Evolutionary conservation across 2,797 vertebrate species (phyloP).

Genomic region (Neomorphus geoffroyi): DNA sequence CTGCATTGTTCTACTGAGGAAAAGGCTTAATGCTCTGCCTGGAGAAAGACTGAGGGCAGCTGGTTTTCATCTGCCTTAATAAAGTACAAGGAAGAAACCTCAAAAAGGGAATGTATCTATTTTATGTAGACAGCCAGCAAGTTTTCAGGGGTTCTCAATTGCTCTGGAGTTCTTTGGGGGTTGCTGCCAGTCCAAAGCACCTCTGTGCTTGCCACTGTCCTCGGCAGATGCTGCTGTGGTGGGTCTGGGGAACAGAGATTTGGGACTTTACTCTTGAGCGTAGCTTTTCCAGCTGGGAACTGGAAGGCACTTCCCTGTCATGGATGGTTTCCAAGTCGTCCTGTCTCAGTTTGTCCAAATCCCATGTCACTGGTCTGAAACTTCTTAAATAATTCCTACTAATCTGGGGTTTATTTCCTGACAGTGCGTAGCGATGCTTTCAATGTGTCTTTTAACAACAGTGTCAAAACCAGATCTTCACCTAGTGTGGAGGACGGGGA

Average conservation of each 20-base stretch:
- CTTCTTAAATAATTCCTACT: background rate
- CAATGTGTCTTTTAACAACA: background rate
- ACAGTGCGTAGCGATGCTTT: background rate
- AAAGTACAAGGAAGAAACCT: background rate
- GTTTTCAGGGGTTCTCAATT: background rate
- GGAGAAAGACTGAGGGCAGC: slow-evolving; percentile 6
- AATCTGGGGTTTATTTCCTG: background rate
- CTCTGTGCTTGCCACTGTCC: accelerated
- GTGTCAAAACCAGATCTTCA: background rate
- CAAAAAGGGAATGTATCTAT: background rate
- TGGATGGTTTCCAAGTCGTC: background rate
- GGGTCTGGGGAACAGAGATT: accelerated
- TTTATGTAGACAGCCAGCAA: background rate
- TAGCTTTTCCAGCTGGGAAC: background rate
- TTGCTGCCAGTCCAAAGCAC: background rate
- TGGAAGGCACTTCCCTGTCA: background rate
- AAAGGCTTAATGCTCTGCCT: background rate
- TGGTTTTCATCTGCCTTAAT: slow-evolving; percentile 32
- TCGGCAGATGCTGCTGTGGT: background rate
- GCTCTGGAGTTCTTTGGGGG: background rate
- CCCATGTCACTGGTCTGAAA: background rate
- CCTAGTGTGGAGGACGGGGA: no score
- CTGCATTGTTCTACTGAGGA: background rate
- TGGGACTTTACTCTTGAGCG: background rate
- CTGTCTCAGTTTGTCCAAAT: background rate